These are phyloP conservation scores for Hypsopygia costalis DNA, from an alignment of 2,888 invertebrate genomes.

Conservation along the genomic window DNA sequence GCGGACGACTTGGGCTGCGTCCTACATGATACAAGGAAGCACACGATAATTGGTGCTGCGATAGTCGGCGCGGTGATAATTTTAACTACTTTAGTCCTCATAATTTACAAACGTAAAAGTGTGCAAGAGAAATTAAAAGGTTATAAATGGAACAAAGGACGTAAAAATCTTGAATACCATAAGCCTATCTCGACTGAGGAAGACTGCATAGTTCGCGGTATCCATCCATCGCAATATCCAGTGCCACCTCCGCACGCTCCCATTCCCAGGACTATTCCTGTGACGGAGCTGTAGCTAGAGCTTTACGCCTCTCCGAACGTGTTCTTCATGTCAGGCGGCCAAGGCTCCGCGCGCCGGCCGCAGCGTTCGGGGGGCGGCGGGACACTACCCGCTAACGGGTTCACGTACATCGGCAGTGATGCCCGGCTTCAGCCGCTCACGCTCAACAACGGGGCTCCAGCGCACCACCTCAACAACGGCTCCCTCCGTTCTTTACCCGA, in stretches of 20 bases:
- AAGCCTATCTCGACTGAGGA: constrained; percentile 92
- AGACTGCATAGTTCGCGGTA: constrained; percentile 88
- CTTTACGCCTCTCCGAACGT: constrained; percentile 94
- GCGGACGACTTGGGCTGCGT: constrained; percentile 91
- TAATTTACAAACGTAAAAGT: constrained; percentile 88
- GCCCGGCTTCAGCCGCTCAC: constrained; percentile 73
- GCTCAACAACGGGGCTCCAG: constrained; percentile 75
- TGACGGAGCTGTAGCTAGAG: constrained; percentile 97
- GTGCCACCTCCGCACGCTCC: constrained; percentile 71
- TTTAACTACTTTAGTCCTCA: constrained; percentile 85
- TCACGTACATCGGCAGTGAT: constrained; percentile 87
- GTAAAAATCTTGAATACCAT: constrained; percentile 93
- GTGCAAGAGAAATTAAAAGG: constrained; percentile 91
- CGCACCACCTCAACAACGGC: constrained; percentile 73
- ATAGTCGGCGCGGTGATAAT: constrained; percentile 87
- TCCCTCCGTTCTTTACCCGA: constrained; percentile 72
- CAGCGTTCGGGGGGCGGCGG: constrained; percentile 76
- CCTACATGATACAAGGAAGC: constrained; percentile 88
- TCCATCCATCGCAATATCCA: constrained; percentile 78
- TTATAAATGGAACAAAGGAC: constrained; percentile 89
- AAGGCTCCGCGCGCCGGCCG: constrained; percentile 73
- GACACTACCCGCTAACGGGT: constrained; percentile 86
- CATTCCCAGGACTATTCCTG: constrained; percentile 86
- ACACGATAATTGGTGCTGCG: constrained; percentile 88
- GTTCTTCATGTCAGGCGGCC: constrained; percentile 86